Conservation (phyloP, 2,888 invertebrate species). For the Conistra vaccinii region DNA sequence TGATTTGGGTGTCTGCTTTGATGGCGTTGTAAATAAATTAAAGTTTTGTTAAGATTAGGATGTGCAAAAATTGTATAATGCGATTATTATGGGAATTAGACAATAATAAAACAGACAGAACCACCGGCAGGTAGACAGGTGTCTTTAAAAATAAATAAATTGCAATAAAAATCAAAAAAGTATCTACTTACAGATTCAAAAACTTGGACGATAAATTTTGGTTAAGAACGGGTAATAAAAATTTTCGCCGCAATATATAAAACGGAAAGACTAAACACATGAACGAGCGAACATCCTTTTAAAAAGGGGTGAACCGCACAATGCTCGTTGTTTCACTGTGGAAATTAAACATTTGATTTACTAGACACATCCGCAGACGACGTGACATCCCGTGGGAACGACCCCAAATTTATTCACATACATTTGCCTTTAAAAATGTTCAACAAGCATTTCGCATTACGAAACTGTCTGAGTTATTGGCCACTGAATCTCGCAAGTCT, state of each 20-base stretch:
- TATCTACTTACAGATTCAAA: constrained; percentile 47
- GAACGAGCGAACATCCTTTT: constrained; percentile 69
- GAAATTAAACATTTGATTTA: constrained; percentile 88
- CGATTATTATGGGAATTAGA: constrained; percentile 8
- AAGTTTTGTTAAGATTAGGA: neutral
- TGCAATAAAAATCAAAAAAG: constrained; percentile 34
- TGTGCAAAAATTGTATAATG: neutral
- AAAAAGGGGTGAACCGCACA: constrained; percentile 76
- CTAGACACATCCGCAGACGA: constrained; percentile 80
- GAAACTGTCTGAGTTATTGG: constrained; percentile 66
- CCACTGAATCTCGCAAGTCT: constrained; percentile 69
- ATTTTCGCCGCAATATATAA: constrained; percentile 59
- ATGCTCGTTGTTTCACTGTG: constrained; percentile 81
- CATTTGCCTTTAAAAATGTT: constrained; percentile 77
- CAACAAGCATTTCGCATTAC: constrained; percentile 79
- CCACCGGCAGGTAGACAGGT: neutral
- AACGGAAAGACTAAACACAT: constrained; percentile 65
- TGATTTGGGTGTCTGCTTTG: constrained; percentile 21
- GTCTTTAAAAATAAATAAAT: constrained; percentile 35
- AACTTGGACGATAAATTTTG: constrained; percentile 54
- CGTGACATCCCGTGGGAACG: constrained; percentile 81
- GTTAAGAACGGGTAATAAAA: constrained; percentile 59
- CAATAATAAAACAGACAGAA: neutral
- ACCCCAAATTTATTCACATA: constrained; percentile 70
- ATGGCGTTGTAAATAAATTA: constrained; percentile 19